Evolutionary conservation across 2,888 invertebrate species (phyloP), one percentile per base, ranked within the genome.

Genomic region (Lithophane semibrunnea): DNA sequence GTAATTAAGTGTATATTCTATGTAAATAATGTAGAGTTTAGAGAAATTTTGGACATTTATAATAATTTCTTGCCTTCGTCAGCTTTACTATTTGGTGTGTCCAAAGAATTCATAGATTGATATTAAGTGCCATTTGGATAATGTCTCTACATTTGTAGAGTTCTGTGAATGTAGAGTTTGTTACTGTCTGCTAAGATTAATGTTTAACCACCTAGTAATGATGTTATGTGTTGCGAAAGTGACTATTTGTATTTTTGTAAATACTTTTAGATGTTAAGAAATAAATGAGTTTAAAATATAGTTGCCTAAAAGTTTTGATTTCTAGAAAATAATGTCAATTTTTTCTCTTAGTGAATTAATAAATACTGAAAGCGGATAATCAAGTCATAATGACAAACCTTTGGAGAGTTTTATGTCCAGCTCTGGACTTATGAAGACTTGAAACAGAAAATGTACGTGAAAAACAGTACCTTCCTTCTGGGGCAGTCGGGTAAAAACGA

Each of bases 41-140:
- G n/a, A 75, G 10, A 68, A 49, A 61, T 66, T 72, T 79, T 89
- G 80, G 89, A 86, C 83, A 83, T 87, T 72, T 78, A 77, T 76
- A 73, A 79, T 74, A 76, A 52, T 79, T 70, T 85, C 80, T 88
- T 91, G 88, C 89, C 88, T 86, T 80, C 72, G 52, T 83, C 83
- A 88, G 89, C 88, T 91, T 89, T 92, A 91, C 83, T 73, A 79
- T 86, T 90, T 90, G 89, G 90, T 85, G 80, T 85, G 85, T 90
- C 90, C 90, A 91, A 91, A 90, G 89, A 89, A 84, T 82, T 82
- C 74, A 87, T 88, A 89, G 75, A 82, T 83, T 84, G 82, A 84
- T 86, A 81, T 84, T 91, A 90, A 92, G 93, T 94, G 93, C 93
- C 93, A 94, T 94, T 93, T 88, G 89, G 91, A 89, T 86, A 82